Percentiles rank a stretch among this genome's conserved stretches.
phyloP scores from a whole-genome alignment of 2,113 vertebrate genomes.

The Larimichthys polyactis region DNA sequence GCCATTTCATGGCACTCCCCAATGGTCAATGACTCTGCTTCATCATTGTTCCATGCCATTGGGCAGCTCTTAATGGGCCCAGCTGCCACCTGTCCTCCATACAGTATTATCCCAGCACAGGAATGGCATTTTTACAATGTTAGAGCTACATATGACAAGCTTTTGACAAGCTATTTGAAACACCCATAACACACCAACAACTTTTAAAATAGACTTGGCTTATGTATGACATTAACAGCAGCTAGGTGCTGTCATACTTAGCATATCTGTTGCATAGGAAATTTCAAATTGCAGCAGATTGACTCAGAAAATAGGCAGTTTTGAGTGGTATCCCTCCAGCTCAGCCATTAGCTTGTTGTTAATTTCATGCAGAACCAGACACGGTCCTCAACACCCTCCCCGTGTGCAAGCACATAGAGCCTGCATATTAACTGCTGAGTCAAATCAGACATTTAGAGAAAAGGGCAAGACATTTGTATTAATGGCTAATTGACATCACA shows the following conservation, averaged over 20 bases:
- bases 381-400: slow-evolving; percentile 60
- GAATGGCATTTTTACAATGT: slow-evolving; percentile 64
- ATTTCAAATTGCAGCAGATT: slow-evolving; percentile 19
- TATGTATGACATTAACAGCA: slow-evolving; percentile 4
- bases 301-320: slow-evolving; percentile 19
- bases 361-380: slow-evolving; percentile 71
- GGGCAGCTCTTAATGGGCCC: slow-evolving; percentile 79
- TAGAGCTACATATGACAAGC: slow-evolving; percentile 61
- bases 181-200: slow-evolving; percentile 17
- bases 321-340: slow-evolving; percentile 48
- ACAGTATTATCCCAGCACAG: slow-evolving; percentile 68
- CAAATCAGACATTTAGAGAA: slow-evolving; percentile 82
- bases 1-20: slow-evolving; percentile 78
- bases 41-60: slow-evolving; percentile 83
- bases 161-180: slow-evolving; percentile 63
- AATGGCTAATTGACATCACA: slow-evolving; percentile 85
- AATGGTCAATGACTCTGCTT: slow-evolving; percentile 78
- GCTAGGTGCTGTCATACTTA: slow-evolving; percentile 19
- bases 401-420: slow-evolving; percentile 62
- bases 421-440: slow-evolving; percentile 74
- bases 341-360: slow-evolving; percentile 66
- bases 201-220: slow-evolving; percentile 23
- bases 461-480: slow-evolving; percentile 82
- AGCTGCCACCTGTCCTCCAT: slow-evolving; percentile 83
- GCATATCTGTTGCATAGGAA: slow-evolving; percentile 12